Percentiles rank a stretch among this genome's conserved stretches.
Conservation (phyloP, 2,888 invertebrate species). For the Conops quadrifasciatus region DNA sequence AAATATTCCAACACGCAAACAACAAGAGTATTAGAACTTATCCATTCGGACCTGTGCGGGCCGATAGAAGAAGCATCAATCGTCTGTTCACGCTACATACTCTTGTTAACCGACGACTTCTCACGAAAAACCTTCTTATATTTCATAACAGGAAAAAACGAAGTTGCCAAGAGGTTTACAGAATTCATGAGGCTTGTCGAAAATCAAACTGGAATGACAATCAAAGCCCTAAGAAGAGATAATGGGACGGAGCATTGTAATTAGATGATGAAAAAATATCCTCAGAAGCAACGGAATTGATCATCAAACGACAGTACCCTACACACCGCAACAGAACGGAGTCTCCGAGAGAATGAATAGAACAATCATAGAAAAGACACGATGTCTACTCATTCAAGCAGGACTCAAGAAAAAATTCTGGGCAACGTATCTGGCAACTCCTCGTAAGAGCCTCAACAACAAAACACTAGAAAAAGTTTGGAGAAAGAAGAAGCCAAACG, state of each 20-base stretch:
- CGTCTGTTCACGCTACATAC: conserved; percentile 40
- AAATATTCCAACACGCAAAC: background rate
- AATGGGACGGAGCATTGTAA: conserved; percentile 50
- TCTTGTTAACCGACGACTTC: conserved; percentile 42
- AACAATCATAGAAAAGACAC: background rate
- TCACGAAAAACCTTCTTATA: conserved; percentile 32
- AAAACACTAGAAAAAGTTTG: background rate
- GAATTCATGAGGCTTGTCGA: conserved; percentile 39
- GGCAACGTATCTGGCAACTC: too few species aligned
- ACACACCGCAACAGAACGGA: background rate
- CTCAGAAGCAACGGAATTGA: conserved; percentile 45
- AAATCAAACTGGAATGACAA: conserved; percentile 43
- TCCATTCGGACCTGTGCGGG: background rate
- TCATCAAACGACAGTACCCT: conserved; percentile 40
- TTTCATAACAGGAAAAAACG: conserved; percentile 40
- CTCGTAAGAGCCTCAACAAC: background rate
- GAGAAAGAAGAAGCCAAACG: background rate
- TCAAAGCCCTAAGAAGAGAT: conserved; percentile 48
- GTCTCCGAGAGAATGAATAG: conserved; percentile 2
- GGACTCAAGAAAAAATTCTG: background rate
- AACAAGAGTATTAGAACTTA: background rate
- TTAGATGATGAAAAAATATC: conserved; percentile 43
- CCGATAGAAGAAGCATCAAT: conserved; percentile 27
- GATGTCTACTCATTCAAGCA: background rate
- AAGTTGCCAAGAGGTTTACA: conserved; percentile 28